Evolutionary conservation across 2,888 invertebrate species (phyloP), one percentile per base, ranked within the genome.

Genomic region (Xylocampa areola): DNA sequence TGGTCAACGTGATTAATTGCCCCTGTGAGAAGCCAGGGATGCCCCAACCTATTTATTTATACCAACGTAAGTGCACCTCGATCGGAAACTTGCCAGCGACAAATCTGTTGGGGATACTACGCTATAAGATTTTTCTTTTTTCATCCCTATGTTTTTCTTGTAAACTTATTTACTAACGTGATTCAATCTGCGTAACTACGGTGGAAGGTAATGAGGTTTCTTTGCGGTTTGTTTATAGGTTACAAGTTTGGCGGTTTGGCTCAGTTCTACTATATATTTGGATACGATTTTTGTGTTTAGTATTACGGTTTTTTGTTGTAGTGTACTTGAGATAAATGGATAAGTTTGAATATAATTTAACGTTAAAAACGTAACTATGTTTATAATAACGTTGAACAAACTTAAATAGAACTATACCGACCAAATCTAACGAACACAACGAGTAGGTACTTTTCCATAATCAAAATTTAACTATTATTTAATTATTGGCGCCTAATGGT

Each of bases 1-100:
- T 91, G 89, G 87, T 80, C 76, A 70, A 51, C 53, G 79, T 90
- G 90, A 91, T 90, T 90, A 88, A 91, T 91, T 85, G 87, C 82
- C 77, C 81, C 77, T 73, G 73, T 78, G 87, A 85, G 85, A 76
- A 75, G 73, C 70, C 75, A 78, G 49, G 67, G 77, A 80, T 80
- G 80, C 76, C 80, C 82, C 78, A 78, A 84, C 82, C 85, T 87
- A 86, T 87, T 85, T 85, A 84, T 85, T 85, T 86, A 82, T 81
- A 81, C 77, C 49, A 75, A 75, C 76, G 76, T 76, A 80, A 82
- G 79, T 79, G 77, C 73, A 77, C 73, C 73, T 57, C 77, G 74
- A 81, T 81, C 78, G 81, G 70, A 80, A 80, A 79, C 76, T 80
- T 76, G 76, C 77, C 70, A 68, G 73, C 69, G 63, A 63, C 72